phyloP scores from a whole-genome alignment of 1,140 invertebrate species.

The Musca domestica region DNA sequence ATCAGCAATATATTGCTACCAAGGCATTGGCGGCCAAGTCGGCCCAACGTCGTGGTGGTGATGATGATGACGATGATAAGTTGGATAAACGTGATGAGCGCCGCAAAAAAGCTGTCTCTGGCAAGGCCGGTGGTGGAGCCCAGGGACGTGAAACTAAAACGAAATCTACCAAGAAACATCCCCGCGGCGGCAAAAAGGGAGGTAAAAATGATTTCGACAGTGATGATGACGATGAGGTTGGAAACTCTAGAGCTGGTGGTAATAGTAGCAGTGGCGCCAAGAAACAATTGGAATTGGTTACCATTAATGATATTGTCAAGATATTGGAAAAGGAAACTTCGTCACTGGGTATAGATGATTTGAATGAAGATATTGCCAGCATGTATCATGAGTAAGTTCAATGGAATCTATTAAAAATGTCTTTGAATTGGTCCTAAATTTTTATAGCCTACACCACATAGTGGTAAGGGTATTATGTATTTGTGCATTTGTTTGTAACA shows the following conservation, averaged over 20 bases:
- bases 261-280: conserved; percentile 22
- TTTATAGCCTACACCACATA: too few relatives aligned
- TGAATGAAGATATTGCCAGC: conserved; percentile 61
- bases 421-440: too few relatives aligned
- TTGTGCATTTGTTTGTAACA: too few relatives aligned
- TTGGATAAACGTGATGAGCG: conserved; percentile 81
- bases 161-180: conserved; percentile 84
- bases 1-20: conserved; percentile 64
- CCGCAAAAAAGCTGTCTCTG: conserved; percentile 79
- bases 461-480: too few relatives aligned
- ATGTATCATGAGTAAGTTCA: conserved; percentile 61
- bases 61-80: conserved; percentile 55
- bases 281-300: conserved; percentile 54
- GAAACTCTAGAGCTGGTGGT: neutral
- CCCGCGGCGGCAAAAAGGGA: conserved; percentile 55
- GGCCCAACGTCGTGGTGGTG: conserved; percentile 32
- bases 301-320: conserved; percentile 66
- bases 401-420: too few relatives aligned
- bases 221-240: conserved; percentile 57
- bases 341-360: conserved; percentile 54
- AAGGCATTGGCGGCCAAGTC: conserved; percentile 57
- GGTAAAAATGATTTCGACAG: conserved; percentile 61
- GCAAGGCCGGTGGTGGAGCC: conserved; percentile 84
- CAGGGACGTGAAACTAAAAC: conserved; percentile 95
- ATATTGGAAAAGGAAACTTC: conserved; percentile 66